Percentiles rank a stretch among this genome's conserved stretches.
phyloP scores from a whole-genome alignment of 2,888 invertebrate genomes.

The Lacanobia oleracea region DNA sequence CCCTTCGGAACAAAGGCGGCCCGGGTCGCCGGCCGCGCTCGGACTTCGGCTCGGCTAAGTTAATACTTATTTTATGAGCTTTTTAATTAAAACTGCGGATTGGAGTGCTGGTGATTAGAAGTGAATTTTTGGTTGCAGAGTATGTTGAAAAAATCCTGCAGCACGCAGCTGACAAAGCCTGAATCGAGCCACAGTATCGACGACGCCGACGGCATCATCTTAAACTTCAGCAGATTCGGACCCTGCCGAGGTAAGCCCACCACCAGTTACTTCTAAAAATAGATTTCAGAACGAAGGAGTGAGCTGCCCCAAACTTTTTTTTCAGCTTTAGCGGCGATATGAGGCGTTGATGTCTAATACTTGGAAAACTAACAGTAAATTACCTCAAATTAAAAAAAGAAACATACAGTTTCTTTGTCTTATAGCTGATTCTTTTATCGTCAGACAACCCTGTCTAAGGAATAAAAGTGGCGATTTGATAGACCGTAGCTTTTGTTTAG shows the following conservation, averaged over 20 bases:
- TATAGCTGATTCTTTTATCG: background rate
- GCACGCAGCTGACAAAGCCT: conserved; percentile 82
- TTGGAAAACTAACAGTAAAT: background rate
- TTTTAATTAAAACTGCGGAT: background rate
- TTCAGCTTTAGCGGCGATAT: background rate
- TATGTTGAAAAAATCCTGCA: conserved; percentile 82
- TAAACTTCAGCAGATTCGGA: conserved; percentile 79
- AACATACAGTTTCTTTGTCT: background rate
- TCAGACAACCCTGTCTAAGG: background rate
- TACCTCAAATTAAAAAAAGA: background rate
- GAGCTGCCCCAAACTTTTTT: background rate
- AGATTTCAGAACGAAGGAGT: conserved; percentile 1
- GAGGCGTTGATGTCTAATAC: conserved; percentile 36
- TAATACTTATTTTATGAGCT: background rate
- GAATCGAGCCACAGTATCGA: conserved; percentile 82
- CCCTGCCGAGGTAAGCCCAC: conserved; percentile 76
- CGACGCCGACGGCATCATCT: conserved; percentile 82
- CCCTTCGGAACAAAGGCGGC: conserved; percentile 37
- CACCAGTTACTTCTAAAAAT: background rate
- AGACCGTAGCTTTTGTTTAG: background rate
- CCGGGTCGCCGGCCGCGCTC: conserved; percentile 31
- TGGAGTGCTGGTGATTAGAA: conserved; percentile 15
- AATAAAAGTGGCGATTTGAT: background rate
- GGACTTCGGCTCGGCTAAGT: conserved; percentile 27
- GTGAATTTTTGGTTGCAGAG: conserved; percentile 68